Base-by-base conservation (phyloP, 2,113 vertebrate species). In the Anoura caudifer region DNA sequence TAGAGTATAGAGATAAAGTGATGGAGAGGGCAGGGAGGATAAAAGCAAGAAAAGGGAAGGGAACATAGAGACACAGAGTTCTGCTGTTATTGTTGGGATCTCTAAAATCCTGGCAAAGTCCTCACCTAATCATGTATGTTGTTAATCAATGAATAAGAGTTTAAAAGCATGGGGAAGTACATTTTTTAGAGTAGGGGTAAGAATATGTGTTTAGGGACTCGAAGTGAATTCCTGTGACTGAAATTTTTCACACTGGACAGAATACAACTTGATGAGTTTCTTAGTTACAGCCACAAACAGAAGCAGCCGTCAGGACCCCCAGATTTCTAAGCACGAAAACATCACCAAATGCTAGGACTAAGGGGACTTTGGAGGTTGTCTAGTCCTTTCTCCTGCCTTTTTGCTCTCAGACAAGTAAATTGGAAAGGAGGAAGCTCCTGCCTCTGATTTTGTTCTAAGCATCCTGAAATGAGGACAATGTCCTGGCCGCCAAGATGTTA, bases 361-460 rank as follows among this genome's bases (percentile, higher is more conserved):
- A 56, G 47, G 52, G n/a, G 16, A 43, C 45, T 10, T 56, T 22
- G 16, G 2, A 41, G 67, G 69, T 45, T 56, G n/a, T 79, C 28
- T n/a, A 9, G 7, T 84, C 75, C 50, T 41, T 75, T 73, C 47
- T 61, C 7, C 41, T 85, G 24, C 28, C 41, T 70, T 72, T n/a
- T 16, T 20, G 61, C 16, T 90, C 75, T 77, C 13, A 16, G 52
- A 41, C 20, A 28, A 95, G 20, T 79, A 28, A 73, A 33, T 76
- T 77, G 13, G 38, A 17, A 15, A 6, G 47, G 5, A 24, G 33
- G 17, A 17, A 70, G 54, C 33, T 38, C 24, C 38, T 73, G 43
- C 9, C 47, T 96, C 81, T 65, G 43, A 76, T 67, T 92, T 92
- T 82, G 76, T 87, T 76, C 52, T 54, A 63, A 86, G 76, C 82